Percentiles rank a stretch among this genome's conserved stretches.
Evolutionary conservation across 2,113 vertebrate genomes (phyloP).

Genomic region (Edolisoma coerulescens): DNA sequence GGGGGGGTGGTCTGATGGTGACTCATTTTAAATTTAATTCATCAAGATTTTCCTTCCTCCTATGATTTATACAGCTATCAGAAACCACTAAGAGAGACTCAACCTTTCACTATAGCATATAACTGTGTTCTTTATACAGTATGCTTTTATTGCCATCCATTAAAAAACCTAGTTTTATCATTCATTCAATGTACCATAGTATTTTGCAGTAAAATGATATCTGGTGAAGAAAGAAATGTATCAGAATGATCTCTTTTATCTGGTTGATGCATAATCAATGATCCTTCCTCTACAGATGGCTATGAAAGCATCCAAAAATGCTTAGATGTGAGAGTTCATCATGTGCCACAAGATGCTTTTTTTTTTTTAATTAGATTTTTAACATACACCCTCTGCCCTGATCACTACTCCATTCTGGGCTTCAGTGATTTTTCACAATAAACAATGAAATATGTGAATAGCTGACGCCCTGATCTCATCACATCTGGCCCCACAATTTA

Average conservation of each 20-base stretch:
- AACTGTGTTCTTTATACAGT: background rate
- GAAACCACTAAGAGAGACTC: constrained; percentile 20
- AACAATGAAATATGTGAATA: background rate
- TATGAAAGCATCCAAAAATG: constrained; percentile 63
- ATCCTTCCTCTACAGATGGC: constrained; percentile 64
- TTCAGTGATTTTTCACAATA: constrained; percentile 25
- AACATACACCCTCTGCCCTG: constrained; percentile 24
- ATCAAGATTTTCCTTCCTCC: background rate
- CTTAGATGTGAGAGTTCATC: constrained; percentile 59
- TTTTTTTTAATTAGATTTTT: constrained; percentile 51
- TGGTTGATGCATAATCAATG: constrained; percentile 65
- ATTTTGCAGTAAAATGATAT: constrained; percentile 42
- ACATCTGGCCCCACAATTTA: constrained; percentile 22
- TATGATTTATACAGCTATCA: constrained; percentile 22
- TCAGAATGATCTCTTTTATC: constrained; percentile 65
- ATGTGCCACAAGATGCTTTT: constrained; percentile 41
- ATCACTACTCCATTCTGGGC: background rate
- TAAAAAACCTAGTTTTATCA: background rate
- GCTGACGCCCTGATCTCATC: background rate
- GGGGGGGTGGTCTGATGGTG: background rate
- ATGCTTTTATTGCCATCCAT: background rate
- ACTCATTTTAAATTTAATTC: constrained; percentile 11
- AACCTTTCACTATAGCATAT: background rate
- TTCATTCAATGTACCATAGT: constrained; percentile 2
- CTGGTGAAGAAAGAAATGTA: constrained; percentile 29